Percentiles rank a stretch among this genome's conserved stretches.
These are phyloP conservation scores for Amblyornis subalaris DNA, from an alignment of 2,113 vertebrate species.

Conservation along the genomic window DNA sequence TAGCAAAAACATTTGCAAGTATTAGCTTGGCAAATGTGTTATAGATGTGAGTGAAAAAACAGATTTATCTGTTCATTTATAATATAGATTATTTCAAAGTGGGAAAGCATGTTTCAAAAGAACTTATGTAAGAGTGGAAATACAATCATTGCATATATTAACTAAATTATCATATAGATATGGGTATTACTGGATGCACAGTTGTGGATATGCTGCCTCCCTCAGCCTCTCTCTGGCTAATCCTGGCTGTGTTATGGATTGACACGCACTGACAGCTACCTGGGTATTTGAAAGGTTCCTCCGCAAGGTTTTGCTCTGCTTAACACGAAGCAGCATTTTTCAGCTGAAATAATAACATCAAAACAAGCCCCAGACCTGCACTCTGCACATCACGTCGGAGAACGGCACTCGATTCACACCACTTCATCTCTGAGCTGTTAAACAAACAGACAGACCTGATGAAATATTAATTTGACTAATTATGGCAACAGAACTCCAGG, in stretches of 20 bases:
- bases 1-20: constrained; percentile 24
- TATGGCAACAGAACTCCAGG: neutral
- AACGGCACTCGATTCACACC: neutral
- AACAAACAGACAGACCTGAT: neutral
- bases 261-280: neutral
- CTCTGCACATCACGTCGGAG: fast-evolving
- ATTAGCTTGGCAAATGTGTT: constrained; percentile 23
- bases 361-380: neutral
- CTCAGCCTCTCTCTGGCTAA: neutral
- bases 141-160: neutral
- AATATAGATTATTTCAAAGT: constrained; percentile 8
- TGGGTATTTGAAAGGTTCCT: neutral
- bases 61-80: neutral
- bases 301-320: neutral
- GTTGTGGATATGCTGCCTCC: neutral
- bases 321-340: neutral
- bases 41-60: neutral
- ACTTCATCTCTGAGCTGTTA: neutral
- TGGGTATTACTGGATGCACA: neutral
- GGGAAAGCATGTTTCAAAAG: neutral
- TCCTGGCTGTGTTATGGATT: fast-evolving
- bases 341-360: neutral
- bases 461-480: constrained; percentile 10
- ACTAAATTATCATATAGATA: neutral
- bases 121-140: neutral